Base-by-base conservation (phyloP, 2,888 invertebrate genomes). In the Lepeophtheirus nordmannii region DNA sequence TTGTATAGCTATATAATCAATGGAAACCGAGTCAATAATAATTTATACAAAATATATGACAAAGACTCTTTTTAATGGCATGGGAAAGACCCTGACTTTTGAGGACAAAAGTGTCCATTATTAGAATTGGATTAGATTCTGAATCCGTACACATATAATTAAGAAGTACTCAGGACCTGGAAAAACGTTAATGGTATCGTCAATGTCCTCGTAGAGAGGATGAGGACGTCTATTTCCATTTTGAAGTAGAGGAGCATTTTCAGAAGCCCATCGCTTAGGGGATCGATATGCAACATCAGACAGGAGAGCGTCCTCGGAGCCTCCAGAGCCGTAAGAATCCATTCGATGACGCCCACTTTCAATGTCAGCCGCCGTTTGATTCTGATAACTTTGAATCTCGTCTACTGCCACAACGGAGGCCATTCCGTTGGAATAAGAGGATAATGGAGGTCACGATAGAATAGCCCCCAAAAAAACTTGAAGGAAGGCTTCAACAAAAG, bases 281-380 rank as follows among this genome's bases (percentile, higher is more conserved):
- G 78, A 77, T 69, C 76, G 74, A 77, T 88, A 89, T 71, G 83
- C 83, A 72, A 89, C 84, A 78, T 89, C 89, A 71, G 89, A 89
- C 73, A 88, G 83, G 76, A 85, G 62, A 76, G 85, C 83, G 76
- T 86, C 86, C 76, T 86, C 83, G 41, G 77, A 73, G 46, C 58
- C 70, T 56, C 69, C 70, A 11, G 70, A 70, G 40, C 39, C 40
- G 39, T 39, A 30, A 10, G 60, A 41, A 41, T 62, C 62, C 40
- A 62, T 17, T 10, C 62, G 39, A 14, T 38, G 14, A n/a, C 62
- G 62, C n/a, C 62, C 62, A 23, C 39, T 39, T 39, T 62, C 62
- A 40, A 62, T 62, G 20, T 62, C 62, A n/a, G n/a, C 62, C 17
- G 62, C 62, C n/a, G 62, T 62, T 41, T 62, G 62, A 17, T 62